These are phyloP conservation scores for Cercocebus atys DNA, from an alignment of 2,113 vertebrate species.

Conservation along the genomic window DNA sequence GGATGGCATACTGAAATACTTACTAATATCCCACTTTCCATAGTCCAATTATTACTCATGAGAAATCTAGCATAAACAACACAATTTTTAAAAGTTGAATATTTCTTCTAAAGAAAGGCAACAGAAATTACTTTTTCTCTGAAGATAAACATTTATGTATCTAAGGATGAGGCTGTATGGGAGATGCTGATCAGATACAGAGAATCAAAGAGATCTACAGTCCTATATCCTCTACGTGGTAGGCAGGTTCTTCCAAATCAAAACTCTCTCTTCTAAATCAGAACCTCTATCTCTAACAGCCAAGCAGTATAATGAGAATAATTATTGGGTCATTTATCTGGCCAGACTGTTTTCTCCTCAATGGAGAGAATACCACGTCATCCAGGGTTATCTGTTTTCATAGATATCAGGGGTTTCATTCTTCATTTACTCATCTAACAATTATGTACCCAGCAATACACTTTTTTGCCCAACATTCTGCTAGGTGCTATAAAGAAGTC, in stretches of 20 bases:
- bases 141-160: background rate
- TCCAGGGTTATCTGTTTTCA: background rate
- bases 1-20: background rate
- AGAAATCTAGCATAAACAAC: background rate
- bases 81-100: background rate
- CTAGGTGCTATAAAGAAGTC: background rate
- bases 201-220: background rate
- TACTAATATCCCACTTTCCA: background rate
- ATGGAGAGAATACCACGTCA: background rate
- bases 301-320: background rate
- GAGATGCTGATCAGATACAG: background rate
- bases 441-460: background rate
- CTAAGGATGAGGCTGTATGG: background rate
- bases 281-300: background rate
- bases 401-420: background rate
- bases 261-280: background rate
- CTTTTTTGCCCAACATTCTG: background rate
- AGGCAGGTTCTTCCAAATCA: background rate
- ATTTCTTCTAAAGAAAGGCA: background rate
- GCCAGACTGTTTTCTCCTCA: background rate
- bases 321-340: background rate
- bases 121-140: conserved; percentile 6
- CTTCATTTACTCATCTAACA: background rate
- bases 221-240: background rate
- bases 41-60: background rate